Conservation (phyloP, 2,113 vertebrate species). For the Nothoprocta pentlandii region DNA sequence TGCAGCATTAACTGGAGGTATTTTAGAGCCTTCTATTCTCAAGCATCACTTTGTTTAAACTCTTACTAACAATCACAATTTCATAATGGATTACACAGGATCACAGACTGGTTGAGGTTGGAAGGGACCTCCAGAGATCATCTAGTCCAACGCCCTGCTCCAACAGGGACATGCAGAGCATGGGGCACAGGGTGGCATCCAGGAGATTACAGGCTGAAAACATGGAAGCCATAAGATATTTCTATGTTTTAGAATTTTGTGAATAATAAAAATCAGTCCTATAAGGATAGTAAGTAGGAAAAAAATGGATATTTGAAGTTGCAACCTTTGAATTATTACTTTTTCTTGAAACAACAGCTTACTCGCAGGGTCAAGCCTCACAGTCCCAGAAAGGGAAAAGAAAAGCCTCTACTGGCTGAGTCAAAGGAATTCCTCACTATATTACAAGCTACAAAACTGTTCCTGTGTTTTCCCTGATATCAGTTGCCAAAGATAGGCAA, state of each 20-base stretch:
- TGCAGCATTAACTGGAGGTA: neutral
- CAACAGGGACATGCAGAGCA: no score
- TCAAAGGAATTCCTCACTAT: neutral
- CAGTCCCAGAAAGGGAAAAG: neutral
- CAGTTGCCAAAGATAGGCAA: neutral
- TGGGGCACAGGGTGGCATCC: no score
- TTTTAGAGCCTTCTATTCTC: neutral
- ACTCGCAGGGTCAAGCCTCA: neutral
- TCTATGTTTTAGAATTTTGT: neutral
- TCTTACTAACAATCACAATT: neutral
- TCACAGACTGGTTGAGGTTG: no score
- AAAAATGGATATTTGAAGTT: neutral
- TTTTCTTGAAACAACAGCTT: neutral
- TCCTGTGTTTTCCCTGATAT: neutral
- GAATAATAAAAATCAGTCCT: neutral
- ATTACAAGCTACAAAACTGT: neutral
- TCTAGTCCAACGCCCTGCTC: no score
- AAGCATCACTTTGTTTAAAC: neutral
- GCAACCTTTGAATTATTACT: neutral
- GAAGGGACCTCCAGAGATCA: no score
- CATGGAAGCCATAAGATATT: neutral
- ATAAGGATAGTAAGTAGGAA: neutral
- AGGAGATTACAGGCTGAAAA: neutral
- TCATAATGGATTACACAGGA: neutral
- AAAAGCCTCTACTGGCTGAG: neutral